Percentiles rank a stretch among this genome's conserved stretches.
Conservation (phyloP, 2,113 vertebrate genomes). For the Vanacampus margaritifer region DNA sequence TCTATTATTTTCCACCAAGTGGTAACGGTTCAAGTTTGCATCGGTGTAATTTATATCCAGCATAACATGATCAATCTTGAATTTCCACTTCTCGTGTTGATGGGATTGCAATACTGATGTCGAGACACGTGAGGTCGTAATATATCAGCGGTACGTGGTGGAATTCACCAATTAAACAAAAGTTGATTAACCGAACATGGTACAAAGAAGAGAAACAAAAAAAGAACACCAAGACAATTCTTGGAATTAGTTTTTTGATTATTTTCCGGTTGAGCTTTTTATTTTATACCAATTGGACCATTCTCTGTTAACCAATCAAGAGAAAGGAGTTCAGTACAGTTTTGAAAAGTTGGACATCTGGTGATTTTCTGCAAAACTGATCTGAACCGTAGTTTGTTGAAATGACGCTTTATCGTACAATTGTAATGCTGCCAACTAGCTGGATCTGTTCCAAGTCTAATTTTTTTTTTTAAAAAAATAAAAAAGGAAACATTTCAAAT, state of each 20-base stretch:
- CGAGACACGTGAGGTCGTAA: too few species aligned
- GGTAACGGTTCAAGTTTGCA: background rate
- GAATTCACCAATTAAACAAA: background rate
- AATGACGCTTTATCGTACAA: background rate
- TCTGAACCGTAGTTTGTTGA: background rate
- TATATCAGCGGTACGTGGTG: background rate
- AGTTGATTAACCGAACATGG: background rate
- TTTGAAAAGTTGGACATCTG: background rate
- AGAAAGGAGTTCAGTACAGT: background rate
- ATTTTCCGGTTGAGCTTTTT: background rate
- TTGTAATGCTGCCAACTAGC: background rate
- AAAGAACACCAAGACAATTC: background rate
- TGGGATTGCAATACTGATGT: background rate
- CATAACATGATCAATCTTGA: background rate
- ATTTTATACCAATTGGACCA: background rate
- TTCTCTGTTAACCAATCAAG: background rate
- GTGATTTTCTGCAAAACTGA: background rate
- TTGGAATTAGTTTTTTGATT: background rate
- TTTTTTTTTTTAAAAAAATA: background rate
- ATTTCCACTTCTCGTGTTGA: background rate
- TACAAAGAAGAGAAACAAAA: too few species aligned
- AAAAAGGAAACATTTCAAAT: constrained; percentile 6
- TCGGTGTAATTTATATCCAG: background rate
- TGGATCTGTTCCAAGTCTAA: background rate
- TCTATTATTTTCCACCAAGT: background rate